Percentiles rank a stretch among this genome's conserved stretches.
phyloP scores from a whole-genome alignment of 2,797 vertebrate species.

The Sarcophilus harrisii region DNA sequence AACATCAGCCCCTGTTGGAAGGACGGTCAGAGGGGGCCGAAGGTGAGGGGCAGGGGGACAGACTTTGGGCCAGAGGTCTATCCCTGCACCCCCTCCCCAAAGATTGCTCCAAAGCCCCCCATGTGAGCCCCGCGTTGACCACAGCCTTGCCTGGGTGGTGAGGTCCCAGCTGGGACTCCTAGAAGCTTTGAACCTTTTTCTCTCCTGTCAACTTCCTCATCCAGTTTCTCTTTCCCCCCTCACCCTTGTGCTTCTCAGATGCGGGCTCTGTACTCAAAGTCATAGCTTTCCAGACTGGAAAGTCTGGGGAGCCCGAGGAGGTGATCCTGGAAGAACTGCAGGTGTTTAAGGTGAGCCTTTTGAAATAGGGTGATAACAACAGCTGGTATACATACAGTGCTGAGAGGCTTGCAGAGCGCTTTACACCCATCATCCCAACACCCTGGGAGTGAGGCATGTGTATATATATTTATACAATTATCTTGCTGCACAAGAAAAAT shows the following conservation, averaged over 20 bases:
- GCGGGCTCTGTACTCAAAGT: conserved; percentile 93
- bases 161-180: background rate
- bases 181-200: background rate
- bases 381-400: background rate
- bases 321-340: conserved; percentile 94
- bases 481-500: no score
- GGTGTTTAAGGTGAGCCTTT: conserved; percentile 90
- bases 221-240: background rate
- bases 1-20: background rate
- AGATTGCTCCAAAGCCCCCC: background rate
- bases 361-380: background rate
- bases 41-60: background rate
- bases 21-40: background rate
- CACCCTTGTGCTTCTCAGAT: conserved; percentile 84
- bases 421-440: background rate
- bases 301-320: conserved; percentile 88
- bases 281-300: conserved; percentile 87
- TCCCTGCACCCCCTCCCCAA: no score
- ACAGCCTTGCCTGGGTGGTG: background rate
- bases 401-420: background rate
- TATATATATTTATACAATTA: no score
- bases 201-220: background rate
- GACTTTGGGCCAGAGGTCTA: background rate
- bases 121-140: background rate
- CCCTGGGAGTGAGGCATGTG: background rate